A percentile compares a stretch with the other conserved stretches of the same genome.
Conservation (phyloP, 2,888 invertebrate genomes). For the Agrenia bidenticulata region DNA sequence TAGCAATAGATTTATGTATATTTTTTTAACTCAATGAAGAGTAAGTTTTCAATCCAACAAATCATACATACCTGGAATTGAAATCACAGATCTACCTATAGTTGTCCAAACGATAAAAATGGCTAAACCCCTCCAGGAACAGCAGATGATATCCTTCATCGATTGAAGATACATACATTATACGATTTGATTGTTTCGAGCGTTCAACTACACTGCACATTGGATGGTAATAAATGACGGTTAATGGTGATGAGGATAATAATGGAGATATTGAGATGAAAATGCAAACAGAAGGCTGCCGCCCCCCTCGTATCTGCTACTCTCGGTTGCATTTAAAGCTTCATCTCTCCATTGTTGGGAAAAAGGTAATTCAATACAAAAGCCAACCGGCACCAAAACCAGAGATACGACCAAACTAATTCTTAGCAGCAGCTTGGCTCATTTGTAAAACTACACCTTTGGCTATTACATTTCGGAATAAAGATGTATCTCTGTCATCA, state of each 20-base stretch:
- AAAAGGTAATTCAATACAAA: conserved; percentile 14
- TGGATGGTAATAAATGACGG: conserved; percentile 6
- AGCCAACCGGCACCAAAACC: neutral
- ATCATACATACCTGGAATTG: too few relatives aligned
- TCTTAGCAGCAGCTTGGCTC: neutral
- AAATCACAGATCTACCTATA: too few relatives aligned
- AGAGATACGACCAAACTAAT: neutral
- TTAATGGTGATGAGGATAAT: conserved; percentile 16
- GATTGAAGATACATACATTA: too few relatives aligned
- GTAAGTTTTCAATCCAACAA: too few relatives aligned
- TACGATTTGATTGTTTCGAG: neutral
- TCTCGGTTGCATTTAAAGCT: too few relatives aligned
- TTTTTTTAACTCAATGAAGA: too few relatives aligned
- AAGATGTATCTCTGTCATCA: conserved; percentile 13
- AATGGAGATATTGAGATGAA: conserved; percentile 26
- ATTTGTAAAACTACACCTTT: neutral
- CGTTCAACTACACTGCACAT: neutral
- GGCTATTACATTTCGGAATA: conserved; percentile 7
- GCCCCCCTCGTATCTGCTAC: neutral
- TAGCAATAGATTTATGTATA: too few relatives aligned
- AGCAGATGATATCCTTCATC: too few relatives aligned
- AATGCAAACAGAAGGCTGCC: conserved; percentile 34
- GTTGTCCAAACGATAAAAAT: too few relatives aligned
- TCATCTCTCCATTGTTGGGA: neutral
- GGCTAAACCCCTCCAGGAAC: too few relatives aligned